Evolutionary conservation across 2,113 vertebrate species (phyloP), one percentile per base, ranked within the genome.

Genomic region (Echinops telfairi): DNA sequence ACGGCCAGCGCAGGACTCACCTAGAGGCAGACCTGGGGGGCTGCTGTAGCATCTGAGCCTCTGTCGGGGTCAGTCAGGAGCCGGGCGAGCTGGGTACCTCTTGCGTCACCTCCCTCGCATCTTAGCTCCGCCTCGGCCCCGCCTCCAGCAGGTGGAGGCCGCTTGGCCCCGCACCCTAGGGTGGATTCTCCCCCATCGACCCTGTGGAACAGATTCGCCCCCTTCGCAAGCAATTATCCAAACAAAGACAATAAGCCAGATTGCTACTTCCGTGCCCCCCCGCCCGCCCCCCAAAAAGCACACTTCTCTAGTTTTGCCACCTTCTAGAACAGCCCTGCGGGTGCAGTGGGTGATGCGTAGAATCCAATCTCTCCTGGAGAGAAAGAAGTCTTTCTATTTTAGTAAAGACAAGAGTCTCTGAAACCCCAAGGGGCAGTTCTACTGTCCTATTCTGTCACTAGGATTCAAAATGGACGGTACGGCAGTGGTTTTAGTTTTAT

Each of bases 91-190:
- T 38, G 83, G 83, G n/a, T 1, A 22, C 80, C 85, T 47, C 23
- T 14, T 85, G 91, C 95, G 95, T 95, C 97, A 76, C 86, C 93
- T 12, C 83, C 66, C 81, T 78, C 11, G 80, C 95, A 10, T 29
- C 70, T 17, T 47, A 27, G 93, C 96, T 29, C 96, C 96, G 89
- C 95, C 95, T 75, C 14, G 3, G 3, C 3, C 73, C 92, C 91
- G 12, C 93, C 93, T 25, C 62, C 58, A 5, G 93, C 95, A 96
- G 89, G 93, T 95, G 92, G n/a, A 70, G n/a, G 71, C 38, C 6
- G 53, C 38, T 68, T 2, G 0, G 14, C 38, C 3, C 10, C 0
- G 14, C 60, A 0, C 1, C 2, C 10, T 20, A n/a, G 85, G 85
- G 5, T 0, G 71, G 70, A 17, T 1, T 8, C 68, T 33, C 9